Evolutionary conservation across 1,140 invertebrate species (phyloP).

Genomic region (Philopotamus ludificatus): DNA sequence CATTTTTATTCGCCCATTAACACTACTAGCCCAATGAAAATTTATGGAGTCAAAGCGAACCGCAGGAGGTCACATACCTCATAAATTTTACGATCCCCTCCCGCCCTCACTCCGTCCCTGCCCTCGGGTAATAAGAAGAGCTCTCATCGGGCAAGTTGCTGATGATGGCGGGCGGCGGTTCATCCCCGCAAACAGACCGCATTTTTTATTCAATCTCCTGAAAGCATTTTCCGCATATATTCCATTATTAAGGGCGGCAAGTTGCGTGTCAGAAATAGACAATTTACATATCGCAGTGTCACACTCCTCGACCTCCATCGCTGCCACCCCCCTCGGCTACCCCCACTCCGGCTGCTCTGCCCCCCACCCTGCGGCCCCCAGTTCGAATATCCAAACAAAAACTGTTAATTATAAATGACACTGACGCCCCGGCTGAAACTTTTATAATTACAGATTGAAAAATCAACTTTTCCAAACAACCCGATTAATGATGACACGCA

Average conservation of each 20-base stretch:
- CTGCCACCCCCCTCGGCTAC: neutral
- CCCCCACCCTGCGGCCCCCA: neutral
- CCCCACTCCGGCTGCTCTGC: neutral
- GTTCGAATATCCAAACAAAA: conserved; percentile 17
- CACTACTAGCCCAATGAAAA: no score
- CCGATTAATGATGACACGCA: conserved; percentile 19
- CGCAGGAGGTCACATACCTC: neutral
- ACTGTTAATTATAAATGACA: conserved; percentile 28
- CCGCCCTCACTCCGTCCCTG: no score
- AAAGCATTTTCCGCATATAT: conserved; percentile 31
- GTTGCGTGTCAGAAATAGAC: conserved; percentile 27
- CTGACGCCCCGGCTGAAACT: conserved; percentile 17
- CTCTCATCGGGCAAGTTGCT: neutral
- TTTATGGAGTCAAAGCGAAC: no score
- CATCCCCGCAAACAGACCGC: conserved; percentile 2
- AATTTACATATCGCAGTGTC: conserved; percentile 28
- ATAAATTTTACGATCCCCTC: neutral
- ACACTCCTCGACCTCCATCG: neutral
- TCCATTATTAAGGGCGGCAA: conserved; percentile 28
- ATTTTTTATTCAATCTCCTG: conserved; percentile 34
- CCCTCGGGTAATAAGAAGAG: neutral
- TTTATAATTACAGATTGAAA: conserved; percentile 25
- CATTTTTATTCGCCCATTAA: no score
- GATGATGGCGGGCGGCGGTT: neutral
- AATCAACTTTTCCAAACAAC: conserved; percentile 21